Base-by-base conservation (phyloP, 2,888 invertebrate species). In the Oasisia sp. region DNA sequence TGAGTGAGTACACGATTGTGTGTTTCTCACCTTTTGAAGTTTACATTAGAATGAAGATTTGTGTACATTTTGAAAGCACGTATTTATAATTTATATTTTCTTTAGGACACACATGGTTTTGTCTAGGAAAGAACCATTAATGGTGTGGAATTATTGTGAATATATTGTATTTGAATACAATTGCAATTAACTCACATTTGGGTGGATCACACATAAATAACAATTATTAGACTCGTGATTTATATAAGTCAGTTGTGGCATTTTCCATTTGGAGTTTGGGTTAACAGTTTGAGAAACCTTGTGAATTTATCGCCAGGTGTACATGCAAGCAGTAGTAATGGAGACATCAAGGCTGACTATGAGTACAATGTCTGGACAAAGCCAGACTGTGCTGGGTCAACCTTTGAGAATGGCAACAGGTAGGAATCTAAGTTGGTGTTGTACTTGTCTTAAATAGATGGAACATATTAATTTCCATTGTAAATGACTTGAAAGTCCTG, bases 311-410 rank as follows among this genome's bases (percentile, higher is more conserved):
- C 74, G 4, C 32, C 38, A 44, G 38, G 91, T 44, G 45, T 90
- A n/a, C 91, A 90, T n/a, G 19, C 74, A 27, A 74, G 74, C 74
- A 74, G 74, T n/a, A 74, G 74, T 27, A 74, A 11, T 32, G 56
- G 32, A 38, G 58, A 74, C 38, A 27, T 58, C 32, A 92, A 92
- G 38, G 56, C 98, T 4, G 98, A 98, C 95, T 97, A 97, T 96
- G 98, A 98, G 96, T 98, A 98, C 95, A 98, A 98, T 96, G 96
- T 98, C 91, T 98, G 98, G 98, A 98, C 98, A 0, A 97, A 97
- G 95, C 98, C 98, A 0, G 99, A 99, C 96, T 98, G 98, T 96
- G 97, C 97, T 90, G 98, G 98, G 44, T 98, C 98, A 0, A 97
- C 98, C 95, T 98, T 97, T 97, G 98, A 98, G 96, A 98, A 98